Evolutionary conservation across 2,797 vertebrate genomes (phyloP).

Genomic region (Hypotaenidia philippensis): DNA sequence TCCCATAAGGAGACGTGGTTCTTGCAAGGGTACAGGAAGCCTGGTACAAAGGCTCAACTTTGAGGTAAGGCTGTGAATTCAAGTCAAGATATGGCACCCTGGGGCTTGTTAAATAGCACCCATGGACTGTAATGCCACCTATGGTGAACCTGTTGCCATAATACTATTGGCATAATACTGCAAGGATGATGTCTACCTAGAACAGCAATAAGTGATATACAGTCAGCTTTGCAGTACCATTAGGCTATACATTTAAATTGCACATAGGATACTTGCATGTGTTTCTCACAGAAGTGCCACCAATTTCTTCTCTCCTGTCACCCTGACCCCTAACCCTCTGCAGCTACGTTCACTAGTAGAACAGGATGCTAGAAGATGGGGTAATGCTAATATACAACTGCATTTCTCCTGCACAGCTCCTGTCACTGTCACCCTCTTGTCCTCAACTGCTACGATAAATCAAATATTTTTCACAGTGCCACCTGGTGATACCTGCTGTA

Average conservation of each 20-base stretch:
- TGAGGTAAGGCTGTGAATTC: neutral
- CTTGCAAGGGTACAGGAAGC: neutral
- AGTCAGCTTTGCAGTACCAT: neutral
- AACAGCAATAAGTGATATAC: neutral
- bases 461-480: constrained; percentile 7
- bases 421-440: neutral
- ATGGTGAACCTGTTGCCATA: neutral
- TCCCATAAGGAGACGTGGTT: neutral
- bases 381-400: fast-evolving
- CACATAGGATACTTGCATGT: neutral
- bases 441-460: neutral
- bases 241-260: neutral
- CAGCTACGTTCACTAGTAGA: fast-evolving
- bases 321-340: neutral
- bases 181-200: neutral
- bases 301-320: neutral
- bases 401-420: neutral
- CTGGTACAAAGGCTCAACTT: neutral
- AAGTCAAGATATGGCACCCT: neutral
- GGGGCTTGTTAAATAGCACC: neutral
- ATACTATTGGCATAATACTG: neutral
- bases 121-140: neutral
- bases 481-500: neutral
- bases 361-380: neutral
- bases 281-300: neutral